Evolutionary conservation across 2,888 invertebrate species (phyloP), one percentile per base, ranked within the genome.

Genomic region (Temnothorax ravouxi): DNA sequence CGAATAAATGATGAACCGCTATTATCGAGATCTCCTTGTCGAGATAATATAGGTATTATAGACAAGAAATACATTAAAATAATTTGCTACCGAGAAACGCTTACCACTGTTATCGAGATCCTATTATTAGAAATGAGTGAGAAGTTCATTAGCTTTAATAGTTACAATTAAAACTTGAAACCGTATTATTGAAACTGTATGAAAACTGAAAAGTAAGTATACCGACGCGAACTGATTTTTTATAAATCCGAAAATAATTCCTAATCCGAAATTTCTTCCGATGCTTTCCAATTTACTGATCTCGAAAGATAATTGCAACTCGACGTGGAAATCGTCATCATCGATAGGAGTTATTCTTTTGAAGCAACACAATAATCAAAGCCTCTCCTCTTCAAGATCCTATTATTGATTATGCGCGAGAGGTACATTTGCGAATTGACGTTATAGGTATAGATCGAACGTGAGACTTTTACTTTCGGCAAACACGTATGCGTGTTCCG

Each of bases 391-490:
- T 29, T 59, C 15, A 47, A 61, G 61, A 61, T 61, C 6, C 9
- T 9, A 29, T 47, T 47, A 47, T 75, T 29, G 54, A 34, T 44
- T 29, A 75, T 59, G 44, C 11, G 8, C 44, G 56, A 52, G 2
- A 18, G 38, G 38, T 2, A 38, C 25, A 66, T 52, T 50, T 13
- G 64, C 66, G 5, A 50, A 66, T 64, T 50, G 44, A 52, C 21
- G 38, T 52, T 50, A 8, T 38, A n/a, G n/a, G n/a, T n/a, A 3
- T 50, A 50, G 25, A 34, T 50, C 34, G n/a, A 54, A 41, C 41
- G 62, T 77, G 66, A 76, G 52, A 66, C 52, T 54, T 50, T 67
- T 41, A 67, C 41, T 38, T 77, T 67, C 67, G 52, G 50, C 9
- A 76, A 52, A 66, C 50, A 11, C 41, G 6, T 59, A 8, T 41